Evolutionary conservation across 2,797 vertebrate species (phyloP).

Genomic region (Sebastes miniatus): DNA sequence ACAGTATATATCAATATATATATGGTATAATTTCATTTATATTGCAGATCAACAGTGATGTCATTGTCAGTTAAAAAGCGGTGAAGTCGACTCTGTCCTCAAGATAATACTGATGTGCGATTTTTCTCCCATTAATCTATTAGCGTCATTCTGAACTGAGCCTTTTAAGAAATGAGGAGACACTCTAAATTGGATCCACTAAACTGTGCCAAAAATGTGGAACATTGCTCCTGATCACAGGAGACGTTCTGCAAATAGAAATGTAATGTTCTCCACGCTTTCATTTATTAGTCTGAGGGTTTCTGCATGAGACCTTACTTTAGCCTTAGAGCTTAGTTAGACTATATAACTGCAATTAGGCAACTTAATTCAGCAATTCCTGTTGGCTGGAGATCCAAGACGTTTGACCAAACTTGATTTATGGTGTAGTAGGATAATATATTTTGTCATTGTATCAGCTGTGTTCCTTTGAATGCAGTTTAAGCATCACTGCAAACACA

Average conservation of each 20-base stretch:
- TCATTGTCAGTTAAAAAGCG: conserved; percentile 5
- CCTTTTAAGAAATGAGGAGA: conserved; percentile 57
- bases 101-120: conserved; percentile 9
- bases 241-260: conserved; percentile 61
- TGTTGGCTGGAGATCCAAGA: neutral
- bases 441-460: neutral
- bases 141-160: conserved; percentile 17
- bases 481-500: neutral
- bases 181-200: conserved; percentile 54
- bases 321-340: neutral
- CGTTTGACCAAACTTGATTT: neutral
- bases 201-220: conserved; percentile 67
- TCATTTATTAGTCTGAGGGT: conserved; percentile 13
- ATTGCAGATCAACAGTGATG: neutral
- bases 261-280: conserved; percentile 34
- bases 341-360: neutral
- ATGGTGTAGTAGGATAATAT: neutral
- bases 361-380: neutral
- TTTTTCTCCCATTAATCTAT: conserved; percentile 31
- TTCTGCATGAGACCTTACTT: neutral
- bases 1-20: too few species aligned
- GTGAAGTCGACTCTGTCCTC: neutral
- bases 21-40: neutral
- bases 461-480: too few species aligned
- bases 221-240: conserved; percentile 55